Percentiles rank a stretch among this genome's conserved stretches.
Conservation (phyloP, 2,797 vertebrate species). For the Cuculus canorus region DNA sequence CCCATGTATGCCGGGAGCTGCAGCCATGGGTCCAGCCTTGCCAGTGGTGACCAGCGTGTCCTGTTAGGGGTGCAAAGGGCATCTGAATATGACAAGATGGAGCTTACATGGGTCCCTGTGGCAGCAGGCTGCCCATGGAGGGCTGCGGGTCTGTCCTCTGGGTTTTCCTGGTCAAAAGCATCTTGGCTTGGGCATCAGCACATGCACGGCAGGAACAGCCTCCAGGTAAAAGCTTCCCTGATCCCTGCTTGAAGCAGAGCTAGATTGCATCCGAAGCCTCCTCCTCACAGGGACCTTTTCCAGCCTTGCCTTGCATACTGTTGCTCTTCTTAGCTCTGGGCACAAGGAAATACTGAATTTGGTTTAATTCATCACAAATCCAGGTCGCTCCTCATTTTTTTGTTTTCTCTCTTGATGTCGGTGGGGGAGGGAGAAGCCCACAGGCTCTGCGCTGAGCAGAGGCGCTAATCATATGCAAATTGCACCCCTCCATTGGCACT, state of each 20-base stretch:
- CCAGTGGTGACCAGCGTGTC: background rate
- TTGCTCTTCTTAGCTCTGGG: background rate
- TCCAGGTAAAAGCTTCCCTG: background rate
- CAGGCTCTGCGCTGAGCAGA: background rate
- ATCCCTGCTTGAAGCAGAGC: background rate
- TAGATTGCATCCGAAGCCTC: background rate
- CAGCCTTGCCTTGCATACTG: background rate
- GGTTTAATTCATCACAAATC: slow-evolving; percentile 5
- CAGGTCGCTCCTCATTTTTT: background rate
- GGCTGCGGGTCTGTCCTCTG: background rate
- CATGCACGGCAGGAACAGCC: background rate
- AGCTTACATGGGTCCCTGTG: background rate
- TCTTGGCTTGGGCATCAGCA: background rate
- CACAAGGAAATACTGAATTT: background rate
- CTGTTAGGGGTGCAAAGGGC: background rate
- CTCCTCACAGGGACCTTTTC: background rate
- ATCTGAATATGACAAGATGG: background rate
- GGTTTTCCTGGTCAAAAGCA: background rate
- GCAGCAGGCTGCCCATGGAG: background rate
- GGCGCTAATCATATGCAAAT: slow-evolving; percentile 54
- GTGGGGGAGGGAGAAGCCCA: slow-evolving; percentile 25
- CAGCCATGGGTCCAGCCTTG: background rate
- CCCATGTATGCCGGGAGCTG: too few relatives aligned
- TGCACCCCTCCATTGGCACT: slow-evolving; percentile 36
- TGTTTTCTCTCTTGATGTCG: fast-evolving